phyloP scores from a whole-genome alignment of 2,113 vertebrate species.

The Heterotis niloticus region DNA sequence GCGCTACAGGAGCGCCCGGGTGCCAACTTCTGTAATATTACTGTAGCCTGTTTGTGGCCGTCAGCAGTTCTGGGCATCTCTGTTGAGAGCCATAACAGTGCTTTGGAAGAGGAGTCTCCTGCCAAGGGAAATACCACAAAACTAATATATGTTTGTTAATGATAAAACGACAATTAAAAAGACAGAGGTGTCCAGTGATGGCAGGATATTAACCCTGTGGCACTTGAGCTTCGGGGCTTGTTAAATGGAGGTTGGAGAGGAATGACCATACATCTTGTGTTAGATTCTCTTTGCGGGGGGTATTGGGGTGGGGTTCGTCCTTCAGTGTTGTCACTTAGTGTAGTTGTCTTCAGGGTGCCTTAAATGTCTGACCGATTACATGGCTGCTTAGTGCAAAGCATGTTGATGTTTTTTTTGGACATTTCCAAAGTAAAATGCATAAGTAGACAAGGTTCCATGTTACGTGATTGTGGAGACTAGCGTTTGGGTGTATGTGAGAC shows the following conservation, averaged over 20 bases:
- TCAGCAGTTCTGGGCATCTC: slow-evolving; percentile 83
- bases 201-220: slow-evolving; percentile 29
- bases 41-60: slow-evolving; percentile 75
- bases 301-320: background rate
- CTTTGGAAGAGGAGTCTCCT: slow-evolving; percentile 72
- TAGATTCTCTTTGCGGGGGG: background rate
- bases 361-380: background rate
- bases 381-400: slow-evolving; percentile 8
- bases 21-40: slow-evolving; percentile 85
- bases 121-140: slow-evolving; percentile 85
- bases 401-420: too few relatives aligned
- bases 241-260: background rate
- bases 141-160: slow-evolving; percentile 81
- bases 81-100: slow-evolving; percentile 78
- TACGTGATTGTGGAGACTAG: too few relatives aligned
- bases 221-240: slow-evolving; percentile 18
- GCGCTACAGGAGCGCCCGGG: slow-evolving; percentile 72
- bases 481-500: too few relatives aligned
- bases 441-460: too few relatives aligned
- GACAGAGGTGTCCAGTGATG: slow-evolving; percentile 22
- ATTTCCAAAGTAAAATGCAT: too few relatives aligned
- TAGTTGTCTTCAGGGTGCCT: slow-evolving; percentile 2
- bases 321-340: background rate
- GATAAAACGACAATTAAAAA: slow-evolving; percentile 75
- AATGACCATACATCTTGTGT: background rate